Conservation (phyloP, 2,113 vertebrate species). For the Mystacornis crossleyi region DNA sequence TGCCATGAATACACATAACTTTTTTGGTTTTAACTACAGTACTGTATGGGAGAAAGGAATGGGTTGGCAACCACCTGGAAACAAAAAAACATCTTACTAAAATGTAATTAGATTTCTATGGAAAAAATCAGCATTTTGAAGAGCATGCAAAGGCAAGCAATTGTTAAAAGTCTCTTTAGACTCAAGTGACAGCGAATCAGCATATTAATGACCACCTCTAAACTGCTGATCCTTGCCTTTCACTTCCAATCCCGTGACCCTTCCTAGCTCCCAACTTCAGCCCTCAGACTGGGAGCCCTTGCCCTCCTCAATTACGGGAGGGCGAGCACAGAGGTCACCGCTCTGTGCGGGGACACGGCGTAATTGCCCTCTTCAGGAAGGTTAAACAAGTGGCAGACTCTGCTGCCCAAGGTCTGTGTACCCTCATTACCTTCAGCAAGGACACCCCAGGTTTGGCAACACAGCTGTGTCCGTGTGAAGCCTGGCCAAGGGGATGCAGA, state of each 20-base stretch:
- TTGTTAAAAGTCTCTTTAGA: slow-evolving; percentile 31
- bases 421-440: slow-evolving; percentile 11
- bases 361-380: background rate
- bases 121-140: slow-evolving; percentile 29
- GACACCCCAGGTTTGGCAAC: background rate
- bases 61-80: background rate
- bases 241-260: background rate
- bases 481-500: background rate
- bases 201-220: slow-evolving; percentile 41
- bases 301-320: background rate
- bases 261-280: background rate
- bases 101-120: slow-evolving; percentile 2
- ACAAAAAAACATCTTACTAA: slow-evolving; percentile 1
- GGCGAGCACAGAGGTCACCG: background rate
- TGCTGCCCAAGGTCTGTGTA: background rate
- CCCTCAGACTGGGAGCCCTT: background rate
- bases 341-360: accelerated
- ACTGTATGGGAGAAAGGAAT: background rate
- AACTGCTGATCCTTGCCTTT: slow-evolving; percentile 30
- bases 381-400: background rate
- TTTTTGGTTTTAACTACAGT: background rate
- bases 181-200: slow-evolving; percentile 42
- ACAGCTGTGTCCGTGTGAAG: background rate
- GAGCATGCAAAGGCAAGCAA: background rate
- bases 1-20: background rate